Conservation (phyloP, 2,797 vertebrate species). For the Aselliscus stoliczkanus region DNA sequence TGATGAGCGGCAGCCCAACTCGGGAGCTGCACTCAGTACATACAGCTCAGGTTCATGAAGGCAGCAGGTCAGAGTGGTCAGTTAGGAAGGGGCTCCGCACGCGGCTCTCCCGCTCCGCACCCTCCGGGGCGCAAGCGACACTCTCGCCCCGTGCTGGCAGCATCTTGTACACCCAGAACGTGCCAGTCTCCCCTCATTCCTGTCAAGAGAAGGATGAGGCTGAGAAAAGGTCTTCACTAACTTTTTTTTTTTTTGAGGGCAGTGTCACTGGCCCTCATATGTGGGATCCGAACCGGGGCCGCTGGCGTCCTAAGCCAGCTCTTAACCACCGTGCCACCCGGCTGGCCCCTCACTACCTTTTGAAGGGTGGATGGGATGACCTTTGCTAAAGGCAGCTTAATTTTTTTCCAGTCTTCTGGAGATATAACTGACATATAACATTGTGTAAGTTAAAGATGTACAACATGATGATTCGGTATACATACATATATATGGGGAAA, state of each 20-base stretch:
- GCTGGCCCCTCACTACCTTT: neutral
- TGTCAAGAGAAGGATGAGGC: neutral
- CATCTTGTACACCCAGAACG: too few species aligned
- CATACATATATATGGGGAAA: neutral
- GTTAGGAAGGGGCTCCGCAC: accelerated
- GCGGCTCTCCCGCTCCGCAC: accelerated
- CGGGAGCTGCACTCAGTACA: neutral
- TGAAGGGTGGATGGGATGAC: neutral
- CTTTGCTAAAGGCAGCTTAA: neutral
- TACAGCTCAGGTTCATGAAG: neutral
- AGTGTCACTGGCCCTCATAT: too few species aligned
- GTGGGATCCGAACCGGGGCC: too few species aligned
- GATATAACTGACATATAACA: neutral
- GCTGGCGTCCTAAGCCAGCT: too few species aligned
- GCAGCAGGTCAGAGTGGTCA: accelerated
- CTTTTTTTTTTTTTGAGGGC: too few species aligned
- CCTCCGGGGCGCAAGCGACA: neutral
- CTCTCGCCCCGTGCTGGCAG: too few species aligned
- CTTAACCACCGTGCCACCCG: too few species aligned
- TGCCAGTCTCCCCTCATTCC: neutral
- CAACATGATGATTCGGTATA: neutral
- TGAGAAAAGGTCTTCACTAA: neutral
- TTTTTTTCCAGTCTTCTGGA: neutral
- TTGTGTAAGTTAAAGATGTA: neutral
- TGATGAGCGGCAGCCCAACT: neutral